Base-by-base conservation (phyloP, 2,797 vertebrate species). In the Allobates femoralis region DNA sequence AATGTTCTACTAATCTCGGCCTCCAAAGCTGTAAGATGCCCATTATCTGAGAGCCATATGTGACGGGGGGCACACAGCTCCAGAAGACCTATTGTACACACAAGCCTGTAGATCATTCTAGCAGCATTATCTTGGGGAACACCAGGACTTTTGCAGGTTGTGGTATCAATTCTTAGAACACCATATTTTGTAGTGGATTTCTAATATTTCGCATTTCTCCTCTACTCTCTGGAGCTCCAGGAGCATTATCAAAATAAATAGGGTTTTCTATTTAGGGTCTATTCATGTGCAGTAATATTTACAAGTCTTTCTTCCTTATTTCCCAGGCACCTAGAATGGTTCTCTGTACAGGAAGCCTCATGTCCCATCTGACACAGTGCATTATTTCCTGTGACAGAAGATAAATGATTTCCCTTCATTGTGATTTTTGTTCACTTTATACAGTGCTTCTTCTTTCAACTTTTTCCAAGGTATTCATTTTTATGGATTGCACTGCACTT, bases 301-400 rank as follows among this genome's bases (percentile, higher is more conserved):
- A 34, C 50, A 37, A 11, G 41, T 14, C 51, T 34, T 74, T 75
- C 56, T 56, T 75, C 8, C 8, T 15, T n/a, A 64, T 30, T 58
- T 71, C 23, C 15, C 79, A 58, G 66, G 56, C 79, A 86, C 80
- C 79, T 81, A 56, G 50, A 75, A 21, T 16, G 18, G 15, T 46
- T 11, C 23, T 81, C 11, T 12, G 37, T 75, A 50, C 71, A 82
- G 85, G 85, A 86, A 78, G 75, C 58, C 6, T 51, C n/a, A 75
- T 74, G 56, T 28, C 74, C 64, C 37, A 76, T 55, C 23, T 10
- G 53, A 30, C 51, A 16, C 50, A 81, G 58, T 46, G 46, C 85
- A 83, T 86, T 77, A 69, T 83, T 83, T 86, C 85, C 85, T 78
- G 73, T 83, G 85, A 56, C 60, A 86, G n/a, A 55, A 86, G 79